Evolutionary conservation across 2,888 invertebrate species (phyloP), one percentile per base, ranked within the genome.

Genomic region (Matsumyia berberina): DNA sequence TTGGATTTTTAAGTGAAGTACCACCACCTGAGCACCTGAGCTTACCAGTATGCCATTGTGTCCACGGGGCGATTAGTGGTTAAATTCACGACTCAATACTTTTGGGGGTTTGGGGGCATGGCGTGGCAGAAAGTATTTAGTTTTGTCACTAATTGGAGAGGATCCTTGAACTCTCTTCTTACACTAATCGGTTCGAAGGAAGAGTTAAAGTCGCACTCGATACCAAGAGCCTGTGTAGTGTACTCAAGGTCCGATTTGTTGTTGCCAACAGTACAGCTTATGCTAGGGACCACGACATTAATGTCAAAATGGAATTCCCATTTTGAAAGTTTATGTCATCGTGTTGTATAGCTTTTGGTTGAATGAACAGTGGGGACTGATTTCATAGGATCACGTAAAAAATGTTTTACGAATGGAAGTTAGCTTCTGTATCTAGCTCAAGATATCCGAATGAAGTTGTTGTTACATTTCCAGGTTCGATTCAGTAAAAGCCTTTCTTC

Each of bases 91-190:
- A 74, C 73, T 73, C 73, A 64, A 79, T 83, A 70, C 67, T 33
- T 64, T 55, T n/a, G n/a, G 29, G 11, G 29, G 37, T 24, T 24
- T 24, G 1, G 24, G 24, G 37, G 37, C 5, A 19, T 6, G 35
- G 7, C 5, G 11, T 42, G 9, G 42, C 51, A 29, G 33, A 35
- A 46, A 55, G 46, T 70, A 57, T 79, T 83, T 79, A 83, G 67
- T 83, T 73, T 39, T 58, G 78, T 62, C 85, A 76, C 85, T 85
- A 85, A 85, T 85, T 85, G 85, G 85, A 76, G 60, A 64, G 58
- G 73, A 80, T 85, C 46, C 76, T 80, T 85, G 66, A 80, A 80
- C 66, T 70, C 35, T 67, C 51, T 33, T 62, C 57, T 53, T 24
- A 24, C 60, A 66, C 53, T 60, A 72, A 77, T 70, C 66, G 81